Base-by-base conservation (phyloP, 2,888 invertebrate species). In the Andrena bucephala region DNA sequence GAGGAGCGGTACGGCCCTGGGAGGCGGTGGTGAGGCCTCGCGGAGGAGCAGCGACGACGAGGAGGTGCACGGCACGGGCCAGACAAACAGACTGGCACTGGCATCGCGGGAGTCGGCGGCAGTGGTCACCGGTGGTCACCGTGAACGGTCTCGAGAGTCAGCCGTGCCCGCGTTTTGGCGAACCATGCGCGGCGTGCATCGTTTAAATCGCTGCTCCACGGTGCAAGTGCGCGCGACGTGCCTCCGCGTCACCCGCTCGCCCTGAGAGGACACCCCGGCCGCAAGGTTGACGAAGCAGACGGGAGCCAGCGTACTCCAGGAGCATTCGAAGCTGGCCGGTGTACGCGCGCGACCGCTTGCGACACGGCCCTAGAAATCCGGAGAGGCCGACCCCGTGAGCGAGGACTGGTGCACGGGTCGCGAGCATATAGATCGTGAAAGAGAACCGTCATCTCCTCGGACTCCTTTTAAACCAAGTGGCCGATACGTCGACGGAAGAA, bases 11-110 rank as follows among this genome's bases (percentile, higher is more conserved):
- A 92, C 92, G 90, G 85, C 82, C 91, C 92, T 92, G 92, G 90
- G 90, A 92, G 92, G 92, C 92, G 92, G 91, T 92, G 91, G 91
- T 92, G 88, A 91, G 88, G 89, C 90, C 86, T 85, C 89, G 81
- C 85, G 90, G 90, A 89, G 89, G 88, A 89, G 90, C 90, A 89
- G 85, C 87, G 90, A 84, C 85, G 85, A 89, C 85, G 84, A 85
- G 85, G 84, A 86, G 86, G 85, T 86, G 86, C 85, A 81, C 83
- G 89, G 90, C 87, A 91, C 90, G 90, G 87, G 83, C 91, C 92
- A 91, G 92, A 91, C 92, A 91, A 91, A 91, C 92, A 91, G 92
- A 92, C 91, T 92, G 89, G 90, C 90, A 89, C 91, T 90, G 90
- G 90, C 89, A 91, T 91, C 91, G 91, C 90, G 88, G 89, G 85